These are phyloP conservation scores for Halcyon badia DNA, from an alignment of 2,797 vertebrate species.

Conservation along the genomic window DNA sequence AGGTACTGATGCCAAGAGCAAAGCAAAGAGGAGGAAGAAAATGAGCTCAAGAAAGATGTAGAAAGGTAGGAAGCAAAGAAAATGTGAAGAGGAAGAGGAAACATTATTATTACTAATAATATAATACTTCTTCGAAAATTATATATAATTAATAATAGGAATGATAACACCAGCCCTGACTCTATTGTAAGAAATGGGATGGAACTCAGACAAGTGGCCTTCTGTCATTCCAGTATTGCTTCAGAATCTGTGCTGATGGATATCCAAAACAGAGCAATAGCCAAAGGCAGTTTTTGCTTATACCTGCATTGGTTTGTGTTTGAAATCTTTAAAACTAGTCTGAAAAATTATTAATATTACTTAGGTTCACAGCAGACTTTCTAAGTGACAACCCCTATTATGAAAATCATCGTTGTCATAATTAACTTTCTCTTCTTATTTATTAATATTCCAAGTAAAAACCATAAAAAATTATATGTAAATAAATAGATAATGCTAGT, in stretches of 20 bases:
- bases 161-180: not conserved
- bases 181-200: not conserved
- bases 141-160: not conserved
- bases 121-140: not conserved
- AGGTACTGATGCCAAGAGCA: not conserved
- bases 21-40: not conserved
- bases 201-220: not conserved
- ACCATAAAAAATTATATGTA: fast-evolving
- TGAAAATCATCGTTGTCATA: not conserved
- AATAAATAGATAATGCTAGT: not conserved
- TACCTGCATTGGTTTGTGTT: not conserved
- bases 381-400: not conserved
- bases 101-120: not conserved
- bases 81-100: not conserved
- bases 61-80: not conserved
- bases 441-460: not conserved
- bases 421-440: not conserved
- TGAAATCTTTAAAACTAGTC: not conserved
- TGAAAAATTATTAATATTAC: not conserved
- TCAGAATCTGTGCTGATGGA: not conserved
- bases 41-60: not conserved
- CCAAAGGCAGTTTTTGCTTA: not conserved
- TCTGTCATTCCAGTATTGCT: not conserved
- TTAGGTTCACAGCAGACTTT: not conserved
- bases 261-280: not conserved